Conservation (phyloP, 2,888 invertebrate species). For the Himalopsyche tibetana region DNA sequence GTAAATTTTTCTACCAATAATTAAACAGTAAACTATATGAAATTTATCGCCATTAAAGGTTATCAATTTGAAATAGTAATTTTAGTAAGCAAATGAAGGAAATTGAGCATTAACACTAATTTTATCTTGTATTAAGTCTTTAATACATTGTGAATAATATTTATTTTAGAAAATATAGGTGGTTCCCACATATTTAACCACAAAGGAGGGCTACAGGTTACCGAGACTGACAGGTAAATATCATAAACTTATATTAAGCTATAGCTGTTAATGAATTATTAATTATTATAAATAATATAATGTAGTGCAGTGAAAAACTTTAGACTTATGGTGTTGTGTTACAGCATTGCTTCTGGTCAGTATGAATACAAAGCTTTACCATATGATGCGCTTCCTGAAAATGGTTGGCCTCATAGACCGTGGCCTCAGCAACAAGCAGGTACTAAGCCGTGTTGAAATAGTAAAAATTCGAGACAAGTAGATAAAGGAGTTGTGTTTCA, state of each 20-base stretch:
- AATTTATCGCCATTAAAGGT: too few species aligned
- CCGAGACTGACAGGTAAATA: slow-evolving; percentile 73
- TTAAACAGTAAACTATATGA: too few species aligned
- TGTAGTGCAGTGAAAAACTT: background rate
- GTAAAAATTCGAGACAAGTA: too few species aligned
- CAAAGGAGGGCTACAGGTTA: slow-evolving; percentile 81
- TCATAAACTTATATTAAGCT: background rate
- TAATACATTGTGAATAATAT: slow-evolving; percentile 23
- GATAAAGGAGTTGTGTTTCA: too few species aligned
- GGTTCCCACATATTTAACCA: slow-evolving; percentile 84
- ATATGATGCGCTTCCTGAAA: slow-evolving; percentile 63
- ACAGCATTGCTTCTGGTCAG: slow-evolving; percentile 59
- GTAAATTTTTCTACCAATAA: too few species aligned
- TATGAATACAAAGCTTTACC: slow-evolving; percentile 65
- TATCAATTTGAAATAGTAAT: too few species aligned
- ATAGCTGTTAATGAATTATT: too few species aligned
- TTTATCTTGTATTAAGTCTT: background rate
- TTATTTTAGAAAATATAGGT: slow-evolving; percentile 72
- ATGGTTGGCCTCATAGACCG: slow-evolving; percentile 62
- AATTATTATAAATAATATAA: background rate
- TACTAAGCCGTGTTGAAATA: slow-evolving; percentile 1
- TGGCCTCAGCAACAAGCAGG: slow-evolving; percentile 64
- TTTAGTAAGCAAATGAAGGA: too few species aligned
- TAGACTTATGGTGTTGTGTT: slow-evolving; percentile 1
- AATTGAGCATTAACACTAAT: too few species aligned